Evolutionary conservation across 37 sponge, comb jelly and placozoan species (phyloP).

Genomic region (Tethya wilhelma): DNA sequence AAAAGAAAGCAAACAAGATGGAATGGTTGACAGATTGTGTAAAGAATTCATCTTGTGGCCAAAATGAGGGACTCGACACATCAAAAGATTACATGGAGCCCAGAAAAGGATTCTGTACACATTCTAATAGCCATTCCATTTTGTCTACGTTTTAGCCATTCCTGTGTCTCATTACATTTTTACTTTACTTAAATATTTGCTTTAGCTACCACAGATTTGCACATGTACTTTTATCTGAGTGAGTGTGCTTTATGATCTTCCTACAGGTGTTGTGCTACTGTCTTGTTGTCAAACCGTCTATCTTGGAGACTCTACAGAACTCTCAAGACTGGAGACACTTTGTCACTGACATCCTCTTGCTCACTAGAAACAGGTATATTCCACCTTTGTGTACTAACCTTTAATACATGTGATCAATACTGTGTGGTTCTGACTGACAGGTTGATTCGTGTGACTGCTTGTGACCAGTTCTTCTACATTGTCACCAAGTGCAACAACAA

Average conservation of each 20-base stretch:
- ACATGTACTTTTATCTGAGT: background rate
- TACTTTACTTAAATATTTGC: conserved; percentile 4
- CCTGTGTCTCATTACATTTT: too few relatives aligned
- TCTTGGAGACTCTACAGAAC: conserved; percentile 39
- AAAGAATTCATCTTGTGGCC: too few relatives aligned
- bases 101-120: too few relatives aligned
- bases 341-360: conserved; percentile 62
- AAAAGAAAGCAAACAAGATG: too few relatives aligned
- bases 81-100: too few relatives aligned
- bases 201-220: too few relatives aligned
- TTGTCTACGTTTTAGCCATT: too few relatives aligned
- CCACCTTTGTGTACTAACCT: background rate
- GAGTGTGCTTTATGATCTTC: background rate
- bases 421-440: conserved; percentile 12
- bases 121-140: too few relatives aligned
- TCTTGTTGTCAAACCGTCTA: conserved; percentile 46
- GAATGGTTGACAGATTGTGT: too few relatives aligned
- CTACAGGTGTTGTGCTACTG: conserved; percentile 55
- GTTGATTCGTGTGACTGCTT: conserved; percentile 68
- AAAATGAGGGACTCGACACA: too few relatives aligned
- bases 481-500: conserved; percentile 65
- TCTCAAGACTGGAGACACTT: conserved; percentile 68
- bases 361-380: conserved; percentile 70
- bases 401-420: background rate
- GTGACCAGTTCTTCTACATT: conserved; percentile 85